Conservation (phyloP, 2,888 invertebrate species). For the Lordiphosa fenestrarum region DNA sequence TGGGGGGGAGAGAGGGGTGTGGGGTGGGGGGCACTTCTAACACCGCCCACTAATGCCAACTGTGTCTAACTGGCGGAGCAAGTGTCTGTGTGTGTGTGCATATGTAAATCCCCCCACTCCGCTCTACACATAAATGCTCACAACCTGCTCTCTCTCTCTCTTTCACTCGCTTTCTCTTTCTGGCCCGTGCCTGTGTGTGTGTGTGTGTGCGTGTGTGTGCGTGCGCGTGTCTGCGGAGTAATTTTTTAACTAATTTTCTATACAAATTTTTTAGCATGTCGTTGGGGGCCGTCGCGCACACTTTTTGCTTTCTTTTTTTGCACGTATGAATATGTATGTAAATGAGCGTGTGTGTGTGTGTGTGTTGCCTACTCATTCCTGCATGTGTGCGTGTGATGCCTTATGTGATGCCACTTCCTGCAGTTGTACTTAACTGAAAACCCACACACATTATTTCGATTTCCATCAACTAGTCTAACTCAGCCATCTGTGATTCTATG, state of each 20-base stretch:
- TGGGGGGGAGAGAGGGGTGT: conserved; percentile 2
- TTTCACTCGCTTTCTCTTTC: neutral
- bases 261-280: conserved; percentile 78
- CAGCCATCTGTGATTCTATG: too few species aligned
- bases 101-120: conserved; percentile 7
- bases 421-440: too few species aligned
- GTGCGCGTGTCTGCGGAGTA: conserved; percentile 70
- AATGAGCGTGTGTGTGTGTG: conserved; percentile 31
- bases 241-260: conserved; percentile 80
- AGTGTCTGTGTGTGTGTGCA: conserved; percentile 20
- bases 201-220: conserved; percentile 33
- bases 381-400: conserved; percentile 4
- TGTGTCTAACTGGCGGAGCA: conserved; percentile 41
- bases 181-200: conserved; percentile 26
- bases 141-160: too few species aligned
- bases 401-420: neutral
- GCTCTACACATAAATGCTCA: neutral
- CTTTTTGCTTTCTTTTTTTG: conserved; percentile 18
- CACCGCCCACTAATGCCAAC: conserved; percentile 79
- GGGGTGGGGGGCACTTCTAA: conserved; percentile 71
- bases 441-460: too few species aligned
- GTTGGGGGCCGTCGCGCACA: conserved; percentile 40
- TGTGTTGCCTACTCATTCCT: conserved; percentile 29
- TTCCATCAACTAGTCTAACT: too few species aligned
- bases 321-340: conserved; percentile 31